Conservation (phyloP, 2,113 vertebrate genomes). For the Anguilla japonica region DNA sequence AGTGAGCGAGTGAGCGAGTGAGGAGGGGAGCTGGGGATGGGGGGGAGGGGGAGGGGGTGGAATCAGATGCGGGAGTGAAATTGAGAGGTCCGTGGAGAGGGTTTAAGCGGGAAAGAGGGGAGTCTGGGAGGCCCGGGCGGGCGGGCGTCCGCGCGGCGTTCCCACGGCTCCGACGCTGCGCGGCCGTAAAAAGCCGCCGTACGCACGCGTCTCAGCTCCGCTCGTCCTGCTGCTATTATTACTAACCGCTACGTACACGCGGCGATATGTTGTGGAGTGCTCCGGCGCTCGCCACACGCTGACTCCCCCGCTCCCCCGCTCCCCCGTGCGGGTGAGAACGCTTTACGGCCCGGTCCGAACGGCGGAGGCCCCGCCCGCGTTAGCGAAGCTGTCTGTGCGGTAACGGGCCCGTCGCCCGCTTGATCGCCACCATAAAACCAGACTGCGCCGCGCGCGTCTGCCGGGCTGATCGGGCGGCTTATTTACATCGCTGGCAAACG, state of each 20-base stretch:
- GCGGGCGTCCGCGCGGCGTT: slow-evolving; percentile 21
- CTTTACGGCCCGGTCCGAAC: slow-evolving; percentile 13
- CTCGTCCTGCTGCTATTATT: slow-evolving; percentile 67
- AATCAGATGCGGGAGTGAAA: slow-evolving; percentile 63
- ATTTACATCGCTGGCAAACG: not conserved
- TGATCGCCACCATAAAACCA: not conserved
- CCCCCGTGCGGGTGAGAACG: slow-evolving; percentile 30
- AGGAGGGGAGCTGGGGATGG: slow-evolving; percentile 33
- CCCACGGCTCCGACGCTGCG: slow-evolving; percentile 12
- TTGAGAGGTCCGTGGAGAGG: slow-evolving; percentile 65
- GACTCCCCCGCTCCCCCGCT: slow-evolving; percentile 6
- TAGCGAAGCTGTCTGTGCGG: slow-evolving; percentile 43
- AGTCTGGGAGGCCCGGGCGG: slow-evolving; percentile 38
- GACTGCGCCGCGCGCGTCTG: not conserved
- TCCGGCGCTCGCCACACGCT: slow-evolving; percentile 32
- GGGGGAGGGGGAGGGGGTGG: slow-evolving; percentile 70
- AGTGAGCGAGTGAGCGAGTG: no score
- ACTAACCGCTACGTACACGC: slow-evolving; percentile 69
- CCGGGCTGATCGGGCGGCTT: not conserved
- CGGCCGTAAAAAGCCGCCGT: slow-evolving; percentile 70
- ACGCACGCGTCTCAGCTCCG: slow-evolving; percentile 62
- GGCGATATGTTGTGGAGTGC: slow-evolving; percentile 70
- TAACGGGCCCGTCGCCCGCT: slow-evolving; percentile 42
- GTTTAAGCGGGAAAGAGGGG: slow-evolving; percentile 58
- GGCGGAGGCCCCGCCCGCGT: slow-evolving; percentile 11